Evolutionary conservation across 1,140 invertebrate species (phyloP), one percentile per base, ranked within the genome.

Genomic region (Drosophila pseudoananassae): DNA sequence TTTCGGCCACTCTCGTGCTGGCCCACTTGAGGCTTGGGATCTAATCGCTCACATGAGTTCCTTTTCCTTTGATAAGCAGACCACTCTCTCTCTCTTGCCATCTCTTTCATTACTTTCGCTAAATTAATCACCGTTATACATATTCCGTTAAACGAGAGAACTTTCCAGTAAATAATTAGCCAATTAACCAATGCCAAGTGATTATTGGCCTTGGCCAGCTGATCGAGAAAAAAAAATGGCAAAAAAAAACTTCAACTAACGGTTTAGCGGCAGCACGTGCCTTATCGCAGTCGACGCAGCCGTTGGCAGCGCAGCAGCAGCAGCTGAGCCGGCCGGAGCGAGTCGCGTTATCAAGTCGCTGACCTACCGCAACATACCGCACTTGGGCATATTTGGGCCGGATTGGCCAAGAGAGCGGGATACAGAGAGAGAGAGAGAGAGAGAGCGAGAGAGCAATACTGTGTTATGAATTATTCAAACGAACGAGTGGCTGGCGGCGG

Each of bases 311-410:
- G 33, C 36, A 38, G 50, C 54, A 31, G 20, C 25, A 33, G 31
- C 64, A 51, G 54, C 49, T 10, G 38, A n/a, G 38, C 12, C 4
- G 12, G 33, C 33, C 9, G n/a, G n/a, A 5, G 12, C 15, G 40
- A n/a, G n/a, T 5, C 6, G 40, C 15, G 54, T 72, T 85, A 85
- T 85, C 81, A 77, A 70, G 81, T 87, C 69, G 82, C 78, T 87
- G 81, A 85, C 81, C 81, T 85, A 85, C 82, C 52, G 27, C 82
- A 84, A 84, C 66, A 14, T 46, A 17, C 3, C 47, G 29, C 17
- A 36, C 53, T 43, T n/a, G 14, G 14, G 38, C 38, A 12, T n/a
- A 4, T 43, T 43, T 43, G 40, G 8, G 12, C 23, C 51, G 25
- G 27, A 8, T 31, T 23, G 27, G 31, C 33, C 3, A 10, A 9